Evolutionary conservation across 2,113 vertebrate species (phyloP), one percentile per base, ranked within the genome.

Genomic region (Excalfactoria chinensis): DNA sequence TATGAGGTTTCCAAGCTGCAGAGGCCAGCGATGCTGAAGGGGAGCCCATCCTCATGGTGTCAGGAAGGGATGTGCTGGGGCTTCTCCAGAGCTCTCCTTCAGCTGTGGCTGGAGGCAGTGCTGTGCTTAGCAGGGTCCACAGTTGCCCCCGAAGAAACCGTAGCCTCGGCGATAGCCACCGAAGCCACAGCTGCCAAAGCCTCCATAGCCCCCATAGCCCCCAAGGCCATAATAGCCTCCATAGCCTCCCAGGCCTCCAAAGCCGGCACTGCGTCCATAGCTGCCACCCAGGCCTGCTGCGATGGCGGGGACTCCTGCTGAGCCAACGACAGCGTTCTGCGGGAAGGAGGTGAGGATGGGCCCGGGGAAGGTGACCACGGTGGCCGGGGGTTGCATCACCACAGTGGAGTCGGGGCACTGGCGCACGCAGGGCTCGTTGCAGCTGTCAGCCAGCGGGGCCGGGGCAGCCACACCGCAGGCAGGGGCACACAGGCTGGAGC

Each of bases 261-360:
- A 41, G 9, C 53, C 53, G 1, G 53, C 34, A 40, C 9, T 7
- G 13, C 77, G 4, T 21, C 79, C 87, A 19, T 21, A 84, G 15
- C 30, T 28, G 75, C 75, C 85, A 0, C 77, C 78, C 2, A 5
- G 48, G 55, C 53, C 53, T 0, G 11, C 30, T 32, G 8, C 67
- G 11, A 79, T 13, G 1, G 5, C 43, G 1, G 86, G 88, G 5
- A 15, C 44, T 68, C 86, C 86, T 0, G 26, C 41, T 1, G 83
- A 86, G 62, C 83, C 62, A 3, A 86, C 72, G 4, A 30, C 2
- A 1, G 63, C 30, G 4, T 19, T 1, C 83, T 76, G 83, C 0
- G 83, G 83, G 72, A 86, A 86, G 83, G 14, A 25, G 84, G 64
- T 77, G 64, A 86, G 84, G 55, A 77, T 86, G 84, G 73, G 44